Conservation (phyloP, 2,888 invertebrate species). For the Syrphus vitripennis region DNA sequence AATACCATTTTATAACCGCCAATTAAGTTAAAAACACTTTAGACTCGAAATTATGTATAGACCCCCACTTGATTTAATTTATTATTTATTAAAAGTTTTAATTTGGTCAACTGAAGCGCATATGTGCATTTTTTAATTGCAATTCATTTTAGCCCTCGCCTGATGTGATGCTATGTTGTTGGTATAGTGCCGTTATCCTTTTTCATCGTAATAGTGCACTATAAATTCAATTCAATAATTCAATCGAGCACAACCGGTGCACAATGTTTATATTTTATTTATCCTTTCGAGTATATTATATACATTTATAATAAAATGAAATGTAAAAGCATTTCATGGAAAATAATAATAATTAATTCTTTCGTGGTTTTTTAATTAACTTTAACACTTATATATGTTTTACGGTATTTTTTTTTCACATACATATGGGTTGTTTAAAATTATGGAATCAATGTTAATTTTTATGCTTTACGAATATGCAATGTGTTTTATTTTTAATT, state of each 20-base stretch:
- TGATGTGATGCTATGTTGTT: not conserved
- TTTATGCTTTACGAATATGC: not conserved
- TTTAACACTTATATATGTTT: conserved; percentile 30
- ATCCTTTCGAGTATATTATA: no score
- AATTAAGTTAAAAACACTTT: conserved; percentile 41
- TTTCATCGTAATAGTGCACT: not conserved
- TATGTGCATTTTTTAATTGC: conserved; percentile 14
- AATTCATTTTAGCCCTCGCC: not conserved
- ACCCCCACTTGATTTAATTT: conserved; percentile 39
- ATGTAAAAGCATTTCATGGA: conserved; percentile 31
- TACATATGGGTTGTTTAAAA: not conserved
- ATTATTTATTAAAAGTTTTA: conserved; percentile 54
- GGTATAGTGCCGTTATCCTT: not conserved
- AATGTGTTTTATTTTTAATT: no score
- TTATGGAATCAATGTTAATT: conserved; percentile 21
- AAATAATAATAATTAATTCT: conserved; percentile 53
- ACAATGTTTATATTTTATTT: conserved; percentile 33
- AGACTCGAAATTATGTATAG: not conserved
- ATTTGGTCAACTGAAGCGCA: conserved; percentile 32
- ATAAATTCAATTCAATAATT: conserved; percentile 54
- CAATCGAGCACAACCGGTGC: conserved; percentile 53
- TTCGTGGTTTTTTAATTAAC: conserved; percentile 56
- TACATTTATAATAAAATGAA: conserved; percentile 35
- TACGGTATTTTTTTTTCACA: no score
- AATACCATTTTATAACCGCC: conserved; percentile 29